These are phyloP conservation scores for Papilio gigon DNA, from an alignment of 2,888 invertebrate genomes.

Conservation along the genomic window DNA sequence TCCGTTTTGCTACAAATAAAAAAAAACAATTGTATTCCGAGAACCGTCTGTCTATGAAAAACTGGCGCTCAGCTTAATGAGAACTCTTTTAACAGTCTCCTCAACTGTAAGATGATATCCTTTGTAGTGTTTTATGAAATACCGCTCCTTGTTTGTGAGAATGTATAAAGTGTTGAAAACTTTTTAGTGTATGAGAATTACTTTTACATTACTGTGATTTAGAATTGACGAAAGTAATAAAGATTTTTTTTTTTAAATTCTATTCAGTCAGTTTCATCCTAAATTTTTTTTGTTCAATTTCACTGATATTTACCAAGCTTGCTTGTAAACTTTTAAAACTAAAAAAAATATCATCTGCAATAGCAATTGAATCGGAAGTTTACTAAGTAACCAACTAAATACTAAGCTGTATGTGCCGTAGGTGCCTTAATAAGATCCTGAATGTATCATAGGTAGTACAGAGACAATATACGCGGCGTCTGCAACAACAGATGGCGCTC, in stretches of 20 bases:
- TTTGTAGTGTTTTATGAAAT: slow-evolving; percentile 23
- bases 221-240: too few relatives aligned
- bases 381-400: too few relatives aligned
- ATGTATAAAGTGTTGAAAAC: slow-evolving; percentile 7
- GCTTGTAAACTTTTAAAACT: too few relatives aligned
- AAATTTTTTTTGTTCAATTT: too few relatives aligned
- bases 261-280: too few relatives aligned
- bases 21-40: slow-evolving; percentile 10
- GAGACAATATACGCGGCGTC: slow-evolving; percentile 5
- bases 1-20: slow-evolving; percentile 4
- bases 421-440: not conserved
- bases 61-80: slow-evolving; percentile 18
- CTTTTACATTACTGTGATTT: too few relatives aligned
- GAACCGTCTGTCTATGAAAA: slow-evolving; percentile 14
- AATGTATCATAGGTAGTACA: not conserved
- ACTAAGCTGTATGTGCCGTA: not conserved
- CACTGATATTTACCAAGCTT: too few relatives aligned
- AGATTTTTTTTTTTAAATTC: too few relatives aligned
- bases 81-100: slow-evolving; percentile 17
- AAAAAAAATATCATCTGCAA: too few relatives aligned
- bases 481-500: slow-evolving; percentile 22
- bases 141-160: not conserved
- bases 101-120: slow-evolving; percentile 26
- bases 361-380: too few relatives aligned
- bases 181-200: not conserved